phyloP scores from a whole-genome alignment of 2,888 invertebrate species.

The Ennomos quercinarius region DNA sequence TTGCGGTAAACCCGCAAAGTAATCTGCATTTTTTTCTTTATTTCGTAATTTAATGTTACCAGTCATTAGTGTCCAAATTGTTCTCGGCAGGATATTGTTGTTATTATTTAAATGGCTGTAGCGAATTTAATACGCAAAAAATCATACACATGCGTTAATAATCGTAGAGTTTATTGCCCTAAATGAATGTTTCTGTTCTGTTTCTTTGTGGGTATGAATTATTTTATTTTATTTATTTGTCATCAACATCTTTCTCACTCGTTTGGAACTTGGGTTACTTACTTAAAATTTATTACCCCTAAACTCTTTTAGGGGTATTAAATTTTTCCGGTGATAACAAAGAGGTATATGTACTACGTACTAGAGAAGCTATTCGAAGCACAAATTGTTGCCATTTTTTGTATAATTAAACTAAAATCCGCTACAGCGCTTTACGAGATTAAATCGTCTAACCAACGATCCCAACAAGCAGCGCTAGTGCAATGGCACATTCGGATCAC shows the following conservation, averaged over 20 bases:
- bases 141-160: conserved; percentile 16
- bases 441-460: no score
- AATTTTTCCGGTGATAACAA: no score
- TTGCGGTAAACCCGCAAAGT: conserved; percentile 12
- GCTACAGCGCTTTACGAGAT: no score
- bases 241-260: not conserved
- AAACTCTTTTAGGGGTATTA: no score
- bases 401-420: no score
- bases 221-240: conserved; percentile 1
- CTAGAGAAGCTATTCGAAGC: no score
- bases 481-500: no score
- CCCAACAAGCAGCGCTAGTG: no score
- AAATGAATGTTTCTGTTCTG: conserved; percentile 4
- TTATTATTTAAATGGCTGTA: conserved; percentile 22
- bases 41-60: conserved; percentile 16
- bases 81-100: conserved; percentile 28
- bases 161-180: conserved; percentile 19
- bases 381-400: no score
- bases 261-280: conserved; percentile 1
- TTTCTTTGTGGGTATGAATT: not conserved
- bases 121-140: conserved; percentile 27
- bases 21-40: conserved; percentile 14
- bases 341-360: no score
- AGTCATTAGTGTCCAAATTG: conserved; percentile 19
- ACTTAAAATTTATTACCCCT: no score